Evolutionary conservation across 2,888 invertebrate genomes (phyloP).

Genomic region (Xanthostigma xanthostigma): DNA sequence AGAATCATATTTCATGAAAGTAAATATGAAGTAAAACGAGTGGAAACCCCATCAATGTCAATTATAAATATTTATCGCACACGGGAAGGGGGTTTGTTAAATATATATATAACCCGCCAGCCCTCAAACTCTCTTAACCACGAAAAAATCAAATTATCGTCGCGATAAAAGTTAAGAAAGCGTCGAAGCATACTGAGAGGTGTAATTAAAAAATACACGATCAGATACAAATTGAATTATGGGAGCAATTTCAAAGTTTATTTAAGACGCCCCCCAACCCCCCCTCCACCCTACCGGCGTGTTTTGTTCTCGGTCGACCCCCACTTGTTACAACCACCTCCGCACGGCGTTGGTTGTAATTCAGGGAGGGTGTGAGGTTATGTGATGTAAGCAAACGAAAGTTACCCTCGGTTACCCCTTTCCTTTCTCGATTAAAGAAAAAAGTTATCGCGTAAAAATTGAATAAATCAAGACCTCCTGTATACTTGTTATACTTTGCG

Average conservation of each 20-base stretch:
- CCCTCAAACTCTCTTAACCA: constrained; percentile 3
- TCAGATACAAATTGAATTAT: constrained; percentile 32
- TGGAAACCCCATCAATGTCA: constrained; percentile 4
- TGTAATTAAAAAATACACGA: constrained; percentile 32
- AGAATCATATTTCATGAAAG: too few species aligned
- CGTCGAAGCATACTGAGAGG: constrained; percentile 18
- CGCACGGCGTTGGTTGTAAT: too few species aligned
- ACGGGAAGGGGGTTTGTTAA: constrained; percentile 3
- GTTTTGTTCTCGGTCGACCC: too few species aligned
- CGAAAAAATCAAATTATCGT: constrained; percentile 7
- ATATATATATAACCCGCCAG: neutral
- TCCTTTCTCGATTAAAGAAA: constrained; percentile 4
- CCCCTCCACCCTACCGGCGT: neutral
- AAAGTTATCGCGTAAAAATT: constrained; percentile 12
- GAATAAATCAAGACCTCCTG: constrained; percentile 10
- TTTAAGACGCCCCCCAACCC: constrained; percentile 19
- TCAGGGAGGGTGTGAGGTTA: too few species aligned
- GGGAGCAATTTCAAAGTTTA: constrained; percentile 28
- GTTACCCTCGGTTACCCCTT: too few species aligned
- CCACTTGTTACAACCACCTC: too few species aligned
- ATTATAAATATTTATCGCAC: constrained; percentile 7
- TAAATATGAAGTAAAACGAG: too few species aligned
- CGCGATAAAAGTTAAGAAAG: constrained; percentile 6
- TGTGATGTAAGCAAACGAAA: too few species aligned
- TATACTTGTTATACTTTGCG: too few species aligned